Percentiles rank a stretch among this genome's conserved stretches.
phyloP scores from a whole-genome alignment of 2,888 invertebrate genomes.

The Drosophila tripunctata region DNA sequence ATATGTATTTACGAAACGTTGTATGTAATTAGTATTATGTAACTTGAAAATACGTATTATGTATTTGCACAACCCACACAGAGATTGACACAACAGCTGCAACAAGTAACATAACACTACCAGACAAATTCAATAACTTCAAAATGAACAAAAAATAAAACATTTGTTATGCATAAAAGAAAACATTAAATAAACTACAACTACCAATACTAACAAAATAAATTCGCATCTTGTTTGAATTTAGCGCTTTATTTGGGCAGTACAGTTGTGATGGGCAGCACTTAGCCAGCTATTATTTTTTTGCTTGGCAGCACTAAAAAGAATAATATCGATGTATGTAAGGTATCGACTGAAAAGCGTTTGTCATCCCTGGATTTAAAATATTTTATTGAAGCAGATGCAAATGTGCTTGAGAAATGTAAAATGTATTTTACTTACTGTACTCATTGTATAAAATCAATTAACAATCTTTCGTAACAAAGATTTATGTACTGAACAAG shows the following conservation, averaged over 20 bases:
- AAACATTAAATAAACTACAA: slow-evolving; percentile 61
- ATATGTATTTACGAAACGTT: slow-evolving; percentile 59
- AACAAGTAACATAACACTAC: slow-evolving; percentile 59
- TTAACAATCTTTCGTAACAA: no score
- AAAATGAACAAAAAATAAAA: slow-evolving; percentile 1
- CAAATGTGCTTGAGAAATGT: no score
- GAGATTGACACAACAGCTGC: slow-evolving; percentile 48
- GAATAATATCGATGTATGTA: not conserved
- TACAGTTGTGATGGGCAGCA: not conserved
- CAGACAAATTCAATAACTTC: slow-evolving; percentile 61
- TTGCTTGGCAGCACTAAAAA: not conserved
- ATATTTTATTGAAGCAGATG: no score
- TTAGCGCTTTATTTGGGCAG: not conserved
- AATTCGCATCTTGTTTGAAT: not conserved
- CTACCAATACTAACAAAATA: slow-evolving; percentile 36
- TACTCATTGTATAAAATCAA: no score
- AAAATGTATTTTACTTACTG: no score
- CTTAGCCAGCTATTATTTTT: not conserved
- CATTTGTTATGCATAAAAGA: slow-evolving; percentile 60
- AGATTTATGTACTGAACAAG: no score
- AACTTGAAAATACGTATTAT: slow-evolving; percentile 54
- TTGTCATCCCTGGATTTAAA: no score
- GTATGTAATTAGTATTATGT: slow-evolving; percentile 32
- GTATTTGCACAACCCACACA: slow-evolving; percentile 65
- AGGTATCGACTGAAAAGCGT: not conserved